Conservation (phyloP, 2,797 vertebrate species). For the Champsocephalus gunnari region DNA sequence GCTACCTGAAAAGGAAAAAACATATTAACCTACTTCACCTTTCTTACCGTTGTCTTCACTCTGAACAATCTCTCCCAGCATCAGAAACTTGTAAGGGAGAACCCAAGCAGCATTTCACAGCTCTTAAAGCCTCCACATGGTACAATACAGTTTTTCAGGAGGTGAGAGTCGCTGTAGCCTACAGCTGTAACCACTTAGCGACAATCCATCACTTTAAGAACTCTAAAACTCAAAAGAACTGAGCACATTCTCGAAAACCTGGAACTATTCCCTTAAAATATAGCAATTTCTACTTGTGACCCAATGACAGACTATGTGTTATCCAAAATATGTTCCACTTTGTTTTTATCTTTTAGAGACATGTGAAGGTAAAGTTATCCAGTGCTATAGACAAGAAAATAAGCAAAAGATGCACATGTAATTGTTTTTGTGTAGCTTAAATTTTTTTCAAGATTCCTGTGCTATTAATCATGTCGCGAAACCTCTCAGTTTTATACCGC, state of each 20-base stretch:
- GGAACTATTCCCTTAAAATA: background rate
- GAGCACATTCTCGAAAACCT: background rate
- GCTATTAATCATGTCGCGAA: conserved; percentile 13
- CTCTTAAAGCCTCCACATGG: background rate
- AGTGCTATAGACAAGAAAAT: background rate
- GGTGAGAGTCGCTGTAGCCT: background rate
- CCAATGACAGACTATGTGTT: background rate
- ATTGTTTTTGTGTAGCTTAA: background rate
- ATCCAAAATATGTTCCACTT: background rate
- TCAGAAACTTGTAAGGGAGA: background rate
- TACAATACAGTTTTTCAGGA: background rate
- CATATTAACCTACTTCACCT: background rate
- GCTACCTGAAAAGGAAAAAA: conserved; percentile 4
- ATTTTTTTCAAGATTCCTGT: background rate
- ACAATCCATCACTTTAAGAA: background rate
- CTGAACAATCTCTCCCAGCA: background rate
- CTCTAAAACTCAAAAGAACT: background rate
- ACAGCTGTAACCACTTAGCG: background rate
- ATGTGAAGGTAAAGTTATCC: background rate
- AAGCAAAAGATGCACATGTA: background rate
- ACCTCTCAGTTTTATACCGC: background rate
- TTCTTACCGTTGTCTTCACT: conserved; percentile 11
- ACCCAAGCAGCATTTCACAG: background rate
- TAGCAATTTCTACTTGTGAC: background rate
- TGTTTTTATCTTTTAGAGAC: background rate